These are phyloP conservation scores for Diachrysia chrysitis DNA, from an alignment of 2,888 invertebrate genomes.

Conservation along the genomic window DNA sequence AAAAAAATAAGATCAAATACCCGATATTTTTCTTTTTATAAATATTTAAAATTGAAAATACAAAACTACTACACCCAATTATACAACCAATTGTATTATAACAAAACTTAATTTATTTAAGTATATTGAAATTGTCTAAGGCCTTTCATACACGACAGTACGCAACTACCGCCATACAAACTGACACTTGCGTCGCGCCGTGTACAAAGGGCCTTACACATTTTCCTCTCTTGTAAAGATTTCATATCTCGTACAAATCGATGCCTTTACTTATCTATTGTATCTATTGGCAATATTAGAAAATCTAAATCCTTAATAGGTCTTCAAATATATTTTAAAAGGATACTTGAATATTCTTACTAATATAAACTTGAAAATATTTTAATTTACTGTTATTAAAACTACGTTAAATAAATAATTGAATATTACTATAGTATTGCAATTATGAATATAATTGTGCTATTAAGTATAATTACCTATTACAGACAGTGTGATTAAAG, in stretches of 20 bases:
- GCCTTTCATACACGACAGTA: too few species aligned
- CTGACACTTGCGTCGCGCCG: too few species aligned
- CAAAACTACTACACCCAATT: not conserved
- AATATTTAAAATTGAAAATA: not conserved
- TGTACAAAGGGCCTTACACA: too few species aligned
- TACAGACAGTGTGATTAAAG: not conserved
- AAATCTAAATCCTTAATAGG: not conserved
- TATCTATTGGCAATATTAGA: too few species aligned
- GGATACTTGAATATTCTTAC: not conserved
- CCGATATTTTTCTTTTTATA: not conserved
- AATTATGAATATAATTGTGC: constrained; percentile 33
- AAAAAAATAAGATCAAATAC: not conserved
- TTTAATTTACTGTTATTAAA: too few species aligned
- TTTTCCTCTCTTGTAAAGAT: too few species aligned
- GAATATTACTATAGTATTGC: constrained; percentile 8
- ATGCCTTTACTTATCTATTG: too few species aligned
- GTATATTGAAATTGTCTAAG: too few species aligned
- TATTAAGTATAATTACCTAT: constrained; percentile 19
- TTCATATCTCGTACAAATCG: too few species aligned
- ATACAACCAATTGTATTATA: not conserved
- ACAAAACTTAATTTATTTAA: not conserved
- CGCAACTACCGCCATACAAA: too few species aligned
- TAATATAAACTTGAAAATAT: too few species aligned
- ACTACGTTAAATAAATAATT: constrained; percentile 5
- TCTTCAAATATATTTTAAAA: not conserved